These are phyloP conservation scores for Saguinus imperator DNA, from an alignment of 2,113 vertebrate genomes.

Conservation along the genomic window DNA sequence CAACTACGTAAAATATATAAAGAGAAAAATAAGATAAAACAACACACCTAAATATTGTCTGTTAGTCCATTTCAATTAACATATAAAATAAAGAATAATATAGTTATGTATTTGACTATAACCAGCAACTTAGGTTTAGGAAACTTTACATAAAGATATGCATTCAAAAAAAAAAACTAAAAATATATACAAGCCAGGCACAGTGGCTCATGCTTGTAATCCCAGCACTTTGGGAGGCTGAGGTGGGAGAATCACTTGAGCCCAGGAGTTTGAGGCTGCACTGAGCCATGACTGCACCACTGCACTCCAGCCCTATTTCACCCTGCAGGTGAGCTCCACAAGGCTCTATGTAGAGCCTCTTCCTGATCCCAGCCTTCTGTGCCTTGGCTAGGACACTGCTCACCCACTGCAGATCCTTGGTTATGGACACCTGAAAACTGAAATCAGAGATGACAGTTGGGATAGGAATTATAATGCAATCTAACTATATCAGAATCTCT, in stretches of 20 bases:
- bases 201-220: too few relatives aligned
- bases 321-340: neutral
- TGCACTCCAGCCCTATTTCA: neutral
- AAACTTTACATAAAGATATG: neutral
- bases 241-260: neutral
- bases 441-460: neutral
- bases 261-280: neutral
- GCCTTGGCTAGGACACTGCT: neutral
- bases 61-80: neutral
- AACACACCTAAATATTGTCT: neutral
- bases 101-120: neutral
- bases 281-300: neutral
- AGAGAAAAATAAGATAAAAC: neutral
- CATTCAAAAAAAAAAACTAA: neutral
- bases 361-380: neutral
- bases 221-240: neutral
- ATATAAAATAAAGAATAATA: neutral
- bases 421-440: neutral
- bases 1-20: neutral
- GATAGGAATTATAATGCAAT: fast-evolving
- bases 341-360: neutral
- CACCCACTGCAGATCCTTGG: neutral
- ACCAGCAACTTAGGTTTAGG: neutral
- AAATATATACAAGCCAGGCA: neutral
- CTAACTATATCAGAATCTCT: neutral